phyloP scores from a whole-genome alignment of 2,797 vertebrate genomes.

The Holocentrus rufus region DNA sequence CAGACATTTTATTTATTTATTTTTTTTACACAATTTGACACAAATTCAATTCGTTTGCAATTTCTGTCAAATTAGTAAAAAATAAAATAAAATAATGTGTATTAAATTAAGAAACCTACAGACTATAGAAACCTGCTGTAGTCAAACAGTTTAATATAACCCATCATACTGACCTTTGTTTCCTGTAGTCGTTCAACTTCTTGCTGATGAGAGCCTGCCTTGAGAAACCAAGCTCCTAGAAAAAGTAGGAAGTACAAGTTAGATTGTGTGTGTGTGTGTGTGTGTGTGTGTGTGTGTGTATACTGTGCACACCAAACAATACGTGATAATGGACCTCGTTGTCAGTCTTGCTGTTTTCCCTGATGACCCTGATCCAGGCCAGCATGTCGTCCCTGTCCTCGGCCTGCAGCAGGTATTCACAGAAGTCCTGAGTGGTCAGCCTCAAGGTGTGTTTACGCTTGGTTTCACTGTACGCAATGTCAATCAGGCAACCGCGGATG shows the following conservation, averaged over 20 bases:
- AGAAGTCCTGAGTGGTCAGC: conserved; percentile 96
- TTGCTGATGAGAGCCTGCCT: conserved; percentile 97
- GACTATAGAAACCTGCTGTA: no score
- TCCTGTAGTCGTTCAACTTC: conserved; percentile 96
- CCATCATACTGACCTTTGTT: conserved; percentile 85
- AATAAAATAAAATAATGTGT: no score
- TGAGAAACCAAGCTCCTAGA: conserved; percentile 92
- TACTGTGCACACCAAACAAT: no score
- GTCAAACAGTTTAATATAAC: conserved; percentile 6
- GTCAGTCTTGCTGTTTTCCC: conserved; percentile 95
- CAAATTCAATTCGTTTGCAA: no score
- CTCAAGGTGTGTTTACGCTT: conserved; percentile 95
- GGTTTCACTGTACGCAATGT: conserved; percentile 98
- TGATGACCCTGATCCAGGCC: conserved; percentile 95
- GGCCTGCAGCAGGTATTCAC: conserved; percentile 97
- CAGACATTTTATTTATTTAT: no score
- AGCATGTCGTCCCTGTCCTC: conserved; percentile 97
- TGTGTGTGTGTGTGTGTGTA: conserved; percentile 1
- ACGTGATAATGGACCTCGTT: conserved; percentile 95
- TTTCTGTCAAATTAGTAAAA: no score
- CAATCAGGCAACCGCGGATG: conserved; percentile 94
- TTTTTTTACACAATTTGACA: no score
- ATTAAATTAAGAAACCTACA: no score
- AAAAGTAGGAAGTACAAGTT: neutral
- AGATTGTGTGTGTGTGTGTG: neutral